Evolutionary conservation across 2,797 vertebrate species (phyloP).

Genomic region (Sebastes cheni): DNA sequence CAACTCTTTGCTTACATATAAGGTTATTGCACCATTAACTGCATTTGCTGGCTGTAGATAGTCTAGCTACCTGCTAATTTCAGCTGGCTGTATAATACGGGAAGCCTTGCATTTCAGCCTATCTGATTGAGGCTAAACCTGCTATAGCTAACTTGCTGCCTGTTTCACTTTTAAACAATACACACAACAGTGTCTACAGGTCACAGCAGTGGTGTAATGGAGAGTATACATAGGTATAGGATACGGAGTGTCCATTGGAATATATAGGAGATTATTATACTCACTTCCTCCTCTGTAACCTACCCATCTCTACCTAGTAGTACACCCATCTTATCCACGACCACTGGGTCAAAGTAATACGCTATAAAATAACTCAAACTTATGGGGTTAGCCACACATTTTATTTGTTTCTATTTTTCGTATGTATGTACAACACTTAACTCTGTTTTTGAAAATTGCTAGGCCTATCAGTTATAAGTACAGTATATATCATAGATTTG

Average conservation of each 20-base stretch:
- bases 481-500: no score
- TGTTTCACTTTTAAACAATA: background rate
- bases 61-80: background rate
- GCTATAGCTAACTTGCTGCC: background rate
- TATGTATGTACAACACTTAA: no score
- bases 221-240: no score
- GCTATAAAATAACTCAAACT: background rate
- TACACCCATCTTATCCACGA: no score
- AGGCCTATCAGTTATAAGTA: no score
- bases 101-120: background rate
- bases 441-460: no score
- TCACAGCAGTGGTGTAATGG: background rate
- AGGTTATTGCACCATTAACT: background rate
- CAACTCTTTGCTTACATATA: background rate
- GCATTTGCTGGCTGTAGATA: background rate
- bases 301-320: no score
- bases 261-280: no score
- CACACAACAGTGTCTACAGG: background rate
- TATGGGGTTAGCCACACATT: background rate
- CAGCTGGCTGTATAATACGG: background rate
- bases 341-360: background rate
- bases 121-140: background rate
- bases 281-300: no score
- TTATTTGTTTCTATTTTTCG: no score
- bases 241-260: no score